A percentile compares a stretch with the other conserved stretches of the same genome.
Conservation (phyloP, 2,888 invertebrate genomes). For the Ophion ventricosus region DNA sequence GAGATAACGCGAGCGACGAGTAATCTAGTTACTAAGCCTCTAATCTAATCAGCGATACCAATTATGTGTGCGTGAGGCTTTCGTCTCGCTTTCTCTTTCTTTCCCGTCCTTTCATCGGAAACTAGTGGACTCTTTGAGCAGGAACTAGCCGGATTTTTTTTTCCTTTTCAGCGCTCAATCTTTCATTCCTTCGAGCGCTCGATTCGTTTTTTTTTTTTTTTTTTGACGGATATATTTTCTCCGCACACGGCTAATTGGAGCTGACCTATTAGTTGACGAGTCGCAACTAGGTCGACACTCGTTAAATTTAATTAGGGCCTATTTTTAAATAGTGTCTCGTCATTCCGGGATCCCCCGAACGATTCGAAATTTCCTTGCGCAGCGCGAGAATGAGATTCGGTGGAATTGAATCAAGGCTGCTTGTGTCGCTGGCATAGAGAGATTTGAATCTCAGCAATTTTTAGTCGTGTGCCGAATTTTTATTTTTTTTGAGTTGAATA, state of each 20-base stretch:
- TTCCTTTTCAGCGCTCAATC: background rate
- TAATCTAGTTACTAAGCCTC: constrained; percentile 83
- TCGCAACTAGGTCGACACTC: constrained; percentile 54
- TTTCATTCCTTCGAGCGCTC: background rate
- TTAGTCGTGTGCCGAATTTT: background rate
- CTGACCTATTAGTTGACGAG: constrained; percentile 40
- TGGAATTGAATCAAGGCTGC: background rate
- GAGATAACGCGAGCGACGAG: constrained; percentile 78
- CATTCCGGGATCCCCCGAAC: background rate
- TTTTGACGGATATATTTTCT: background rate
- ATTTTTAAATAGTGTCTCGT: constrained; percentile 55
- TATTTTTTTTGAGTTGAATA: background rate
- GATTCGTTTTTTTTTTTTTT: constrained; percentile 2
- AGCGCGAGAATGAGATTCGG: background rate
- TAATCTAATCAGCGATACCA: constrained; percentile 82
- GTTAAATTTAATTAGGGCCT: constrained; percentile 69
- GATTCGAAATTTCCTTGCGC: constrained; percentile 7
- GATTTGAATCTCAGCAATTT: background rate
- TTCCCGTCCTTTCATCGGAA: constrained; percentile 25
- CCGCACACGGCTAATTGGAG: constrained; percentile 43
- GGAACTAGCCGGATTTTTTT: constrained; percentile 1
- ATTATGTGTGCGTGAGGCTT: constrained; percentile 71
- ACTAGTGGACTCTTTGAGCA: constrained; percentile 13
- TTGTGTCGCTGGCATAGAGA: background rate
- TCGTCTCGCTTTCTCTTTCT: background rate